Base-by-base conservation (phyloP, 2,113 vertebrate species). In the Thamnaconus septentrionalis region DNA sequence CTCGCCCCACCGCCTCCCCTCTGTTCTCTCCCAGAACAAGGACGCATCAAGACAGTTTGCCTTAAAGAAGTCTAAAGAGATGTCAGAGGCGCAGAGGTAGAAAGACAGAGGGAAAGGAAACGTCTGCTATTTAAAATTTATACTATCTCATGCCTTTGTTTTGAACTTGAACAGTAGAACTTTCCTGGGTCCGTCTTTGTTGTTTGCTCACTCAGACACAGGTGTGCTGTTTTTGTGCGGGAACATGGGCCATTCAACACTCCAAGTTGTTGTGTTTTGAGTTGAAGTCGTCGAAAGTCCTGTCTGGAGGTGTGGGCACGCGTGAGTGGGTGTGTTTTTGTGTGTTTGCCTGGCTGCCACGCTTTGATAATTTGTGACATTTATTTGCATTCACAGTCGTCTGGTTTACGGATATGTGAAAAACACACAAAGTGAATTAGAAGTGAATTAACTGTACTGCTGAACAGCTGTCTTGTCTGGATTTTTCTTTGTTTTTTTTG, bases 61-160 rank as follows among this genome's bases (percentile, higher is more conserved):
- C 93, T 94, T 92, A 90, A 90, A 94, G 93, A 95, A 92, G 91
- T 92, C 91, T 94, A 92, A 93, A 94, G 94, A 92, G 94, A 96
- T 96, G 91, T 86, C 92, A 93, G 88, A 86, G 88, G 88, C 88
- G 82, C 81, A 80, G 85, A 84, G 84, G 89, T 95, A 94, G 93
- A 93, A 85, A 86, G 85, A 84, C 75, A 79, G 86, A 90, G 85
- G 86, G 87, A 80, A 80, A 86, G 85, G 86, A 96, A 95, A 98
- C 89, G 93, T 91, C 92, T 94, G 90, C 91, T 98, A 95, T 98
- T 98, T 98, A 99, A 98, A 99, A 98, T 99, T 96, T 98, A 98
- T 98, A 95, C 93, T 95, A 94, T 82, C 91, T 94, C 93, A 93
- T 94, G 97, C 92, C 97, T 99, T 99, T 99, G 96, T 97, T 97